Conservation (phyloP, 37 sponge, comb jelly and placozoan species). For the Amphimedon queenslandica region DNA sequence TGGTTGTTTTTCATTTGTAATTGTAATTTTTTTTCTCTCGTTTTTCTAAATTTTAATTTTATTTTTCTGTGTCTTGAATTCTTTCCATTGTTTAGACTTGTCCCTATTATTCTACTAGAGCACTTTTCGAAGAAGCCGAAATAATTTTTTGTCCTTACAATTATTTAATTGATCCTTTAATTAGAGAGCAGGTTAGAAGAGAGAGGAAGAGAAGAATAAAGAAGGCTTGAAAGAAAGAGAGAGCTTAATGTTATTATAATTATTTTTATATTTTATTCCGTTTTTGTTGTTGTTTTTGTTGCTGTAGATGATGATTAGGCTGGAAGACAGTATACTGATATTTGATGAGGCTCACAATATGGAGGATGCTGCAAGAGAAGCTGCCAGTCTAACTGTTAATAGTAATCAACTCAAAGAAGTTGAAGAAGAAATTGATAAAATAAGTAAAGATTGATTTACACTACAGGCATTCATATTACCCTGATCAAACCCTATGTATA, state of each 20-base stretch:
- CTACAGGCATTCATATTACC: background rate
- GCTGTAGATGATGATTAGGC: slow-evolving; percentile 42
- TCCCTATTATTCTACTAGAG: slow-evolving; percentile 76
- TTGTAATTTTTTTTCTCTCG: too few relatives aligned
- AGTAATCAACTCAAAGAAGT: slow-evolving; percentile 35
- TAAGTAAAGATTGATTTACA: too few relatives aligned
- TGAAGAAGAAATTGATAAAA: slow-evolving; percentile 32
- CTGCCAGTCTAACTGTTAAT: slow-evolving; percentile 60
- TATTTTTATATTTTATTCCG: background rate
- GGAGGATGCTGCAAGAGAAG: slow-evolving; percentile 86
- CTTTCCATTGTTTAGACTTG: too few relatives aligned
- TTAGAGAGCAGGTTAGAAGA: slow-evolving; percentile 55
- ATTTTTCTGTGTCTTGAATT: too few relatives aligned
- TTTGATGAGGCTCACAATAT: slow-evolving; percentile 98
- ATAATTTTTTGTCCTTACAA: slow-evolving; percentile 97
- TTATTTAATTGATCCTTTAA: slow-evolving; percentile 89
- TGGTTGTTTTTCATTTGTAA: too few relatives aligned
- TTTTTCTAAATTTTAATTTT: too few relatives aligned
- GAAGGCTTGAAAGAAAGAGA: background rate
- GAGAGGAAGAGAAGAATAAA: background rate
- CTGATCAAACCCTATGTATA: background rate
- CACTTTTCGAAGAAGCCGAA: slow-evolving; percentile 62
- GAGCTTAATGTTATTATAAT: background rate
- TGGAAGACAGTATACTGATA: slow-evolving; percentile 63
- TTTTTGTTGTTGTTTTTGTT: background rate